Conservation (phyloP, 2,888 invertebrate genomes). For the Drosophila paucipuncta region DNA sequence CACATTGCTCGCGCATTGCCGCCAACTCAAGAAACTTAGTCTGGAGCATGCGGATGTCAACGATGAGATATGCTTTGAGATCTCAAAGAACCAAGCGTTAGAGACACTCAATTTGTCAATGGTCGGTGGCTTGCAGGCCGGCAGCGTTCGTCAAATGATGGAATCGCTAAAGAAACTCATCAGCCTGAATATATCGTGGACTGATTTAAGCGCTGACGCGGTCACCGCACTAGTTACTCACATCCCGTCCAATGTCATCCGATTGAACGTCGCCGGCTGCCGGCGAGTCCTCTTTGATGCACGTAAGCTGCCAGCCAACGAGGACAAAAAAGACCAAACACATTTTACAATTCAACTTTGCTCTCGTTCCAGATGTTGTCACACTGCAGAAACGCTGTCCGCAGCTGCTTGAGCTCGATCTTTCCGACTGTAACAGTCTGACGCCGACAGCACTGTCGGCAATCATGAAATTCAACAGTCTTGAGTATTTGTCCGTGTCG, state of each 20-base stretch:
- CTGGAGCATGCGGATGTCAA: constrained; percentile 91
- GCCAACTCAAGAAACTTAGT: constrained; percentile 92
- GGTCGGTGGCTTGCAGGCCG: constrained; percentile 90
- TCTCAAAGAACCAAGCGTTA: constrained; percentile 89
- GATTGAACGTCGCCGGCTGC: constrained; percentile 94
- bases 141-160: constrained; percentile 88
- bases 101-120: constrained; percentile 94
- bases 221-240: constrained; percentile 88
- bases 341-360: neutral
- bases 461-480: constrained; percentile 87
- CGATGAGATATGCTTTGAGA: constrained; percentile 88
- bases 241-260: constrained; percentile 88
- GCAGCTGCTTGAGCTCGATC: constrained; percentile 92
- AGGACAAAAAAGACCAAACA: neutral
- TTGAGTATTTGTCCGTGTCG: constrained; percentile 92
- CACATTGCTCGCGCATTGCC: constrained; percentile 88
- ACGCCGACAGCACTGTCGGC: constrained; percentile 87
- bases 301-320: constrained; percentile 86
- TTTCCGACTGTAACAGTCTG: constrained; percentile 93
- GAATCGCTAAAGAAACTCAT: constrained; percentile 85
- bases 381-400: constrained; percentile 89
- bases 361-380: constrained; percentile 87
- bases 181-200: constrained; percentile 94
- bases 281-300: constrained; percentile 90
- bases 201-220: constrained; percentile 87